phyloP scores from a whole-genome alignment of 2,888 invertebrate genomes.

The Lycaena phlaeas region DNA sequence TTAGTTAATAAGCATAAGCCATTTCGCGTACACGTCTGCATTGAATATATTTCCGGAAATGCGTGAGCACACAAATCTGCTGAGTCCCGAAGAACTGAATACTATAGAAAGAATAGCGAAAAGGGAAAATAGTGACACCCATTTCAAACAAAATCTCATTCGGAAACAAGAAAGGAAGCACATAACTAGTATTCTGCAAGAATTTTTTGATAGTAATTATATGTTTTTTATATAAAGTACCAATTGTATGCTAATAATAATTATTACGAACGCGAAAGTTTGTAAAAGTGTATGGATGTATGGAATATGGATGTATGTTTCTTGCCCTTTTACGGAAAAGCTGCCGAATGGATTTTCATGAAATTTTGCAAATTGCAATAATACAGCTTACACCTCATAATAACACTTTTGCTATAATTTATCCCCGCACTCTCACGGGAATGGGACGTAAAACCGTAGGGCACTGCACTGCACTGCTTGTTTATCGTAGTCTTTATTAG shows the following conservation, averaged over 20 bases:
- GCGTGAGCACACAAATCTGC: constrained; percentile 53
- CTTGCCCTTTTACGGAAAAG: too few relatives aligned
- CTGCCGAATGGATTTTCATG: too few relatives aligned
- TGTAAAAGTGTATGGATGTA: too few relatives aligned
- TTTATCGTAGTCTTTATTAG: too few relatives aligned
- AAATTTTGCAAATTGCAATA: too few relatives aligned
- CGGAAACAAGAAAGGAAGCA: constrained; percentile 24
- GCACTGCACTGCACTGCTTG: too few relatives aligned
- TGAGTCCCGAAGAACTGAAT: constrained; percentile 41
- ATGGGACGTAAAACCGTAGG: too few relatives aligned
- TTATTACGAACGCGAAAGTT: not conserved
- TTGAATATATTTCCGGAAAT: constrained; percentile 63
- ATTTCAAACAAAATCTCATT: constrained; percentile 23
- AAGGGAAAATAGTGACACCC: constrained; percentile 32
- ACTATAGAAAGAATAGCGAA: constrained; percentile 39
- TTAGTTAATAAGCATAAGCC: constrained; percentile 52
- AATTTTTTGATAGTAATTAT: constrained; percentile 10
- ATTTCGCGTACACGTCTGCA: constrained; percentile 57
- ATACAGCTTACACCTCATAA: too few relatives aligned
- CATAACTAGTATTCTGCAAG: constrained; percentile 35
- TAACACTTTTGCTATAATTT: too few relatives aligned
- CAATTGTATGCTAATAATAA: too few relatives aligned
- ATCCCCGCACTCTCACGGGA: too few relatives aligned
- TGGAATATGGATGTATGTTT: not conserved
- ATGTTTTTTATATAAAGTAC: not conserved